Conservation (phyloP, 1,140 invertebrate species). For the Leptinotarsa undecemlineata region DNA sequence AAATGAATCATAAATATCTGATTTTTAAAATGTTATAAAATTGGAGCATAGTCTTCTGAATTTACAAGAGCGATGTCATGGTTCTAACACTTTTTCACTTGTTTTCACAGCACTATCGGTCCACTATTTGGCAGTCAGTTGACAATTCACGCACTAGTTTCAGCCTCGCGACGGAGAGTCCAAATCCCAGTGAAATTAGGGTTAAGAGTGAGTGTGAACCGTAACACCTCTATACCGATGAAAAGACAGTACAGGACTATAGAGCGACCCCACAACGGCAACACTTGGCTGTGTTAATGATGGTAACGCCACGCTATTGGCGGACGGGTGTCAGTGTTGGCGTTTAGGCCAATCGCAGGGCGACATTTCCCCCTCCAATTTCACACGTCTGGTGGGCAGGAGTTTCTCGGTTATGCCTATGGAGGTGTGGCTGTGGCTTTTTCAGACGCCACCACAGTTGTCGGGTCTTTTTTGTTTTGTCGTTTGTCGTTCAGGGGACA, state of each 20-base stretch:
- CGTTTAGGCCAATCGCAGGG: constrained; percentile 47
- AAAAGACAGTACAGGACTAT: constrained; percentile 53
- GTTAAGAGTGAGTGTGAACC: constrained; percentile 42
- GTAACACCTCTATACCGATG: constrained; percentile 51
- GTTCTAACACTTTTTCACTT: constrained; percentile 14
- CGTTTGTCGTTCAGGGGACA: constrained; percentile 37
- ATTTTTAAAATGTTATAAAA: not conserved
- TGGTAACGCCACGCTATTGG: constrained; percentile 48
- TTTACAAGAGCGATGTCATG: constrained; percentile 5
- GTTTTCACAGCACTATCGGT: constrained; percentile 9
- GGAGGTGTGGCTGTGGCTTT: constrained; percentile 51
- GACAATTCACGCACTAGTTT: constrained; percentile 8
- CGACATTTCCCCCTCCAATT: constrained; percentile 52
- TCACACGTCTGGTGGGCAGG: constrained; percentile 53
- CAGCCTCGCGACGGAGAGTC: constrained; percentile 3
- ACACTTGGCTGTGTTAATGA: constrained; percentile 54
- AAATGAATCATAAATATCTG: constrained; percentile 39
- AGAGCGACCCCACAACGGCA: constrained; percentile 45
- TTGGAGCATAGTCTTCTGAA: constrained; percentile 10
- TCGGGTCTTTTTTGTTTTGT: constrained; percentile 37
- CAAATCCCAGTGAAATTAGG: constrained; percentile 17
- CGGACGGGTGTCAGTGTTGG: constrained; percentile 42
- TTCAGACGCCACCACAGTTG: constrained; percentile 39
- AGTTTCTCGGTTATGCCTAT: constrained; percentile 53
- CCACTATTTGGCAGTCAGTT: constrained; percentile 6